Evolutionary conservation across 2,797 vertebrate genomes (phyloP), one percentile per base, ranked within the genome.

Genomic region (Ispidina picta): DNA sequence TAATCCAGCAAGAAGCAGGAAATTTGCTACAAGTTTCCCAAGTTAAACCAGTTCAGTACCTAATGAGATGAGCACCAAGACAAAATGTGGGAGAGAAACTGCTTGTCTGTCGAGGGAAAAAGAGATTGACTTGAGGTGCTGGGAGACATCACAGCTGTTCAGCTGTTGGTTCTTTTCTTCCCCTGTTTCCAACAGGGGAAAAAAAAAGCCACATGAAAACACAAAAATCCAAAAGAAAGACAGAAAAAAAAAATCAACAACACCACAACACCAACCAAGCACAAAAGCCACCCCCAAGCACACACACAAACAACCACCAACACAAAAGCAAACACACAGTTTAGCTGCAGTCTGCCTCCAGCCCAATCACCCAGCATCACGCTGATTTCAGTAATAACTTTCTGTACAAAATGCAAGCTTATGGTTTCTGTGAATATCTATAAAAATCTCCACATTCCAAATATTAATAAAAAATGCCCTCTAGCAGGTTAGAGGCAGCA

Each of bases 161-260:
- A 39, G 31, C 2, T 69, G 46, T 33, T 39, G 37, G 37, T 39
- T 39, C 37, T 39, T 39, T 39, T 39, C 37, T 39, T 39, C 37
- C 37, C 37, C 37, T 37, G 37, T 62, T 80, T 49, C 33, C 60
- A 56, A 26, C 2, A 4, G 21, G 2, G 3, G 2, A 10, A 2
- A 8, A 18, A 4, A 37, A 25, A 14, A 14, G 9, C 37, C 6
- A 39, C 37, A 39, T 14, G n/a, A n/a, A 10, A 11, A n/a, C 6
- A 6, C 55, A 8, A 3, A 5, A 3, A n/a, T 4, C 6, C 7
- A 9, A 8, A 5, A 5, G 3, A 31, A 6, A 5, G 4, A 18
- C 3, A 17, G 16, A 44, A 17, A 52, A 52, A 51, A 17, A 11
- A 52, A 29, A 18, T 7, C 28, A 29, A n/a, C 49, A 21, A 21